These are phyloP conservation scores for Himalopsyche anomala DNA, from an alignment of 2,888 invertebrate species.

Conservation along the genomic window DNA sequence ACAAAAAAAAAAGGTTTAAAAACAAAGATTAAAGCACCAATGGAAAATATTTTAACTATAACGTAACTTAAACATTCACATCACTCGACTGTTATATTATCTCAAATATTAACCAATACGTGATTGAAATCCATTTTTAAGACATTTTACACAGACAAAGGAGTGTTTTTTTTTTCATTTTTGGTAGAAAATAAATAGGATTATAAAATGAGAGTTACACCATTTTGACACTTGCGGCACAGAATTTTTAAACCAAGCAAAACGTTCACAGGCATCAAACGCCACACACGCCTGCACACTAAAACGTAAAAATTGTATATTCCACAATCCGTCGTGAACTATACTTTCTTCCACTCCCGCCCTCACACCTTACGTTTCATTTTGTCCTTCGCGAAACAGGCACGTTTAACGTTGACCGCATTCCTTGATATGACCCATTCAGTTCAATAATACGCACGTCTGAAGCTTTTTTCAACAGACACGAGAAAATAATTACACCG, in stretches of 20 bases:
- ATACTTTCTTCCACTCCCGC: not conserved
- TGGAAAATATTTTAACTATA: constrained; percentile 34
- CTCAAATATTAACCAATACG: constrained; percentile 16
- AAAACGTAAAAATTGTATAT: constrained; percentile 34
- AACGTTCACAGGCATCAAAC: constrained; percentile 24
- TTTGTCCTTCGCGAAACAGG: not conserved
- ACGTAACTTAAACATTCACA: constrained; percentile 31
- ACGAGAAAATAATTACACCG: not conserved
- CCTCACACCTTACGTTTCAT: not conserved
- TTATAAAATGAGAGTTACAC: constrained; percentile 20
- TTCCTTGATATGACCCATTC: constrained; percentile 5
- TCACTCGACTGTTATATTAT: constrained; percentile 14
- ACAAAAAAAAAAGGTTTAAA: constrained; percentile 4
- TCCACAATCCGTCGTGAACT: constrained; percentile 30
- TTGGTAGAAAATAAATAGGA: constrained; percentile 34
- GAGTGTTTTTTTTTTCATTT: constrained; percentile 22
- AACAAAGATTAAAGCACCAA: constrained; percentile 33
- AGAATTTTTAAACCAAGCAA: constrained; percentile 24
- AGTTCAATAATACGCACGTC: constrained; percentile 8
- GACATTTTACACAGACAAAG: constrained; percentile 31
- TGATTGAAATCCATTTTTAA: constrained; percentile 5
- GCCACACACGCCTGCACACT: constrained; percentile 1
- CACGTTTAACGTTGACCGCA: not conserved
- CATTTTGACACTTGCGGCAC: constrained; percentile 34
- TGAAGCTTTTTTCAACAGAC: not conserved